These are phyloP conservation scores for Hylyphantes graminicola DNA, from an alignment of 1,140 invertebrate species.

Conservation along the genomic window DNA sequence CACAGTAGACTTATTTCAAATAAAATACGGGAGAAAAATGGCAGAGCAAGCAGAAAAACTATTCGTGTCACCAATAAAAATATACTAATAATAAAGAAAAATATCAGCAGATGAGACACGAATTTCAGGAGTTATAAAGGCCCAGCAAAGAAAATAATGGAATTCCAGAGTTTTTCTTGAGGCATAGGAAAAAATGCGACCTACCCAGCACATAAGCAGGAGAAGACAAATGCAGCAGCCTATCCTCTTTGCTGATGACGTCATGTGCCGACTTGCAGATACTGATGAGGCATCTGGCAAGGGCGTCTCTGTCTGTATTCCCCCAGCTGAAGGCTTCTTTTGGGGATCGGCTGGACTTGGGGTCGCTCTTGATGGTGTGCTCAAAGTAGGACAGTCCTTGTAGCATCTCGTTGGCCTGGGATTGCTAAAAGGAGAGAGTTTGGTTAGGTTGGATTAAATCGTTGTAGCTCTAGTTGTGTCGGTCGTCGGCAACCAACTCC, in stretches of 20 bases:
- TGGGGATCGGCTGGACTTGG: slow-evolving; percentile 54
- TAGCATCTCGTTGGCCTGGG: slow-evolving; percentile 71
- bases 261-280: slow-evolving; percentile 64
- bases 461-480: no score
- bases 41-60: no score
- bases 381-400: slow-evolving; percentile 72
- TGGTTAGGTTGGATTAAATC: background rate
- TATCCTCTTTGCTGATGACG: slow-evolving; percentile 64
- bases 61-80: no score
- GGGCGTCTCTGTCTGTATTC: slow-evolving; percentile 66
- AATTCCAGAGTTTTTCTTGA: no score
- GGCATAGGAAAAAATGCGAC: background rate
- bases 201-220: slow-evolving; percentile 73
- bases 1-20: no score
- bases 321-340: slow-evolving; percentile 71
- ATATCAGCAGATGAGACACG: no score
- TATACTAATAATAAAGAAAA: no score
- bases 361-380: slow-evolving; percentile 66
- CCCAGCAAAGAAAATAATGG: no score
- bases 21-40: no score
- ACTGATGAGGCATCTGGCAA: slow-evolving; percentile 65
- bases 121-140: no score
- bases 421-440: slow-evolving; percentile 55
- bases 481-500: no score
- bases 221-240: slow-evolving; percentile 68